Conservation (phyloP, 2,888 invertebrate genomes). For the Platerodrilus igneus region DNA sequence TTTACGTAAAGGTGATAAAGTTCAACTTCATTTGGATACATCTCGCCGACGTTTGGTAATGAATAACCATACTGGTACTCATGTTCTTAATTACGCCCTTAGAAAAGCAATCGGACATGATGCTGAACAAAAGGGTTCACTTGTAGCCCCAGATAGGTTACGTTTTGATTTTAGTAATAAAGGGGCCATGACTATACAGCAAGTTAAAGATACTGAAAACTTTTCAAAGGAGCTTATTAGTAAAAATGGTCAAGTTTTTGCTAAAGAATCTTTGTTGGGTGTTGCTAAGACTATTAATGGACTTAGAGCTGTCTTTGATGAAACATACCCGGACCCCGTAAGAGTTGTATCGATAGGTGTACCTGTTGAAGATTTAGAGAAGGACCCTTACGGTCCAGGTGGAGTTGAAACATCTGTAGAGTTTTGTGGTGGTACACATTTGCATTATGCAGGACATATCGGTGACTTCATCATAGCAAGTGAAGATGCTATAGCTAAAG, state of each 20-base stretch:
- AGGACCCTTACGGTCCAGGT: slow-evolving; percentile 74
- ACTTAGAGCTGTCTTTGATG: slow-evolving; percentile 95
- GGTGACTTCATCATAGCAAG: slow-evolving; percentile 93
- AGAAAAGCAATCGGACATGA: slow-evolving; percentile 85
- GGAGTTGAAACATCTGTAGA: slow-evolving; percentile 90
- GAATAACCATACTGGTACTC: slow-evolving; percentile 99
- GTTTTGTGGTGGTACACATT: slow-evolving; percentile 98
- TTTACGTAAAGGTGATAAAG: slow-evolving; percentile 78
- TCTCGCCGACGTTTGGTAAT: slow-evolving; percentile 85
- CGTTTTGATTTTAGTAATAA: slow-evolving; percentile 97
- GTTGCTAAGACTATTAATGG: slow-evolving; percentile 90
- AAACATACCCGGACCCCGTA: slow-evolving; percentile 96
- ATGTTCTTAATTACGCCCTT: slow-evolving; percentile 91
- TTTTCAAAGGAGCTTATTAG: slow-evolving; percentile 71
- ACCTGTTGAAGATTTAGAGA: slow-evolving; percentile 82
- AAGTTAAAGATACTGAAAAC: slow-evolving; percentile 83
- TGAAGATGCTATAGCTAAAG: slow-evolving; percentile 98
- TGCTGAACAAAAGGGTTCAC: slow-evolving; percentile 92
- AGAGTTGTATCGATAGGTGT: slow-evolving; percentile 90
- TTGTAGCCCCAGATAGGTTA: slow-evolving; percentile 94
- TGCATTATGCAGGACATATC: slow-evolving; percentile 86
- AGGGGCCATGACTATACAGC: slow-evolving; percentile 80
- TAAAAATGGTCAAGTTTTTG: slow-evolving; percentile 74
- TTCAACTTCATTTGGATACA: slow-evolving; percentile 77
- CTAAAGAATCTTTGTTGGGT: slow-evolving; percentile 77